Conservation (phyloP, 1,140 invertebrate species). For the Drosophila pachea region DNA sequence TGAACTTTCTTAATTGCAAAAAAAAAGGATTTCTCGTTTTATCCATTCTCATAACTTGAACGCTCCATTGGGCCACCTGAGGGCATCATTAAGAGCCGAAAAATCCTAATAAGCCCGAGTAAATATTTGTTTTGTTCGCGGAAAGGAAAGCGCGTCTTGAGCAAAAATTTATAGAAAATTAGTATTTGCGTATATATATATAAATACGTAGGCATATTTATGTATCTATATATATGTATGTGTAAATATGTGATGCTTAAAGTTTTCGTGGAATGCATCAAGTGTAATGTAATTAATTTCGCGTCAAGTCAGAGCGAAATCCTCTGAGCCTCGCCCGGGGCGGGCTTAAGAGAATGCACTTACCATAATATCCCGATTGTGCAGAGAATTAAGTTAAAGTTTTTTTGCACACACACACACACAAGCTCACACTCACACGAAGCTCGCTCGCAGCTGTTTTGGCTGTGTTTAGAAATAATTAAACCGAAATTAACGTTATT, state of each 20-base stretch:
- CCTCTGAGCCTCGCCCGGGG: slow-evolving; percentile 1
- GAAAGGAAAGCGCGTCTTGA: slow-evolving; percentile 22
- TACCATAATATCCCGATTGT: slow-evolving; percentile 12
- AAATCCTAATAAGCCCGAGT: slow-evolving; percentile 22
- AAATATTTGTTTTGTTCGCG: slow-evolving; percentile 36
- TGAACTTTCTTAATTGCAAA: slow-evolving; percentile 17
- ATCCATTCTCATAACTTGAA: background rate
- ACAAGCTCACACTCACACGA: slow-evolving; percentile 1
- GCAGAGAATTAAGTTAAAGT: slow-evolving; percentile 32
- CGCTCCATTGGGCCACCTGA: slow-evolving; percentile 10
- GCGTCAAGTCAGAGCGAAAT: slow-evolving; percentile 4
- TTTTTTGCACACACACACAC: background rate
- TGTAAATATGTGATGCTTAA: background rate
- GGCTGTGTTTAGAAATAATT: slow-evolving; percentile 42
- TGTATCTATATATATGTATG: background rate
- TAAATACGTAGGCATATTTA: slow-evolving; percentile 10
- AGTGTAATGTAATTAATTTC: slow-evolving; percentile 36
- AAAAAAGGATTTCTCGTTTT: background rate
- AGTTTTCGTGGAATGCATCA: slow-evolving; percentile 18
- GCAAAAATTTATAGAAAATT: slow-evolving; percentile 21
- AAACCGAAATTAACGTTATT: slow-evolving; percentile 35
- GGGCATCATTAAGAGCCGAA: slow-evolving; percentile 8
- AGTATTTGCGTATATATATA: slow-evolving; percentile 14
- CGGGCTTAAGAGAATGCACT: slow-evolving; percentile 11
- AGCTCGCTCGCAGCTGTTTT: slow-evolving; percentile 16